phyloP scores from a whole-genome alignment of 1,140 invertebrate genomes.

The Chionoecetes opilio region DNA sequence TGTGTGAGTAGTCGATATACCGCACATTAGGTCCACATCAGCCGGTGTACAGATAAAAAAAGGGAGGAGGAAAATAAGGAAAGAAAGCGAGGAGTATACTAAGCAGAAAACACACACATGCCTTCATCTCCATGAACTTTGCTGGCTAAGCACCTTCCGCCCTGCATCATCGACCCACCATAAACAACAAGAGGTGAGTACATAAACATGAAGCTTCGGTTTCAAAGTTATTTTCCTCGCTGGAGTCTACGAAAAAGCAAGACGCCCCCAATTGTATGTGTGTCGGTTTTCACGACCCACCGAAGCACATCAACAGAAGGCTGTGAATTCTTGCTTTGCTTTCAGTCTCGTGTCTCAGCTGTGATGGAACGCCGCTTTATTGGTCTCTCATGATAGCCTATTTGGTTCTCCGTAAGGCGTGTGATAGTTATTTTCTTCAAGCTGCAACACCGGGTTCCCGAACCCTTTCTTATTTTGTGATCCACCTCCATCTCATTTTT shows the following conservation, averaged over 20 bases:
- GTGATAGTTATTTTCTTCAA: not conserved
- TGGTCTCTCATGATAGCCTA: not conserved
- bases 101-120: not conserved
- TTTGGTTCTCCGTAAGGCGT: not conserved
- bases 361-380: not conserved
- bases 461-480: too few species aligned
- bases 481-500: too few species aligned
- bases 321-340: not conserved
- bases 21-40: too few species aligned
- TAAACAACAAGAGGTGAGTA: not conserved
- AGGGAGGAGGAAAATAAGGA: too few species aligned
- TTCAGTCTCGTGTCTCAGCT: not conserved
- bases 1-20: too few species aligned
- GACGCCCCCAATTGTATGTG: not conserved
- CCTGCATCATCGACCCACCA: not conserved
- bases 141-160: not conserved
- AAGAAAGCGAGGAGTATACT: too few species aligned
- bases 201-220: not conserved
- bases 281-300: not conserved
- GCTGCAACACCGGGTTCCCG: not conserved
- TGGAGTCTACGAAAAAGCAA: not conserved
- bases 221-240: not conserved
- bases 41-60: too few species aligned
- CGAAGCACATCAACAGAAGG: not conserved
- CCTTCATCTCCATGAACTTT: not conserved